A percentile compares a stretch with the other conserved stretches of the same genome.
These are phyloP conservation scores for Antennarius maculatus DNA, from an alignment of 2,797 vertebrate genomes.

Conservation along the genomic window DNA sequence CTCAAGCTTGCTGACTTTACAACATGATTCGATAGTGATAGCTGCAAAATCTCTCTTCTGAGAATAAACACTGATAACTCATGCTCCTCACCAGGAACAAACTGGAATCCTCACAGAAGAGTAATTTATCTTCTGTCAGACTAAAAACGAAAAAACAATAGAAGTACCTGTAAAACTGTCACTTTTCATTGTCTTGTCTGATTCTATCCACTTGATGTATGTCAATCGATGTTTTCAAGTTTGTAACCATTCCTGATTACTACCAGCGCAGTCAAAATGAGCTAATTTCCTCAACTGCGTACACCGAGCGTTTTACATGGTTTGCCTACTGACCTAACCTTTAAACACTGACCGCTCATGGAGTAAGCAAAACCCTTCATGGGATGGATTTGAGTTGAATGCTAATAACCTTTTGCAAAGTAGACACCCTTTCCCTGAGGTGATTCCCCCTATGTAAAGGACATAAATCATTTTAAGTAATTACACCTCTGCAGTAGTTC, in stretches of 20 bases:
- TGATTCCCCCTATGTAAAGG: conserved; percentile 4
- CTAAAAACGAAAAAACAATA: too few species aligned
- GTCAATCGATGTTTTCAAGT: not conserved
- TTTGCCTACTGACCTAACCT: conserved; percentile 14
- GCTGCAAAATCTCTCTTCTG: too few species aligned
- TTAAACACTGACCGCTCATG: conserved; percentile 15
- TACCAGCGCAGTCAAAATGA: not conserved
- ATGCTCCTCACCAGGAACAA: too few species aligned
- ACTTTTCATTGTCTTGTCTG: too few species aligned
- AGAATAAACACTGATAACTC: too few species aligned
- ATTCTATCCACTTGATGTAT: not conserved
- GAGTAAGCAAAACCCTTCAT: not conserved
- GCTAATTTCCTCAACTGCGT: not conserved
- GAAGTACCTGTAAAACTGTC: too few species aligned
- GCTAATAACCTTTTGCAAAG: conserved; percentile 7
- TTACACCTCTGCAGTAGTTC: conserved; percentile 12
- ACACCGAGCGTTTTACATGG: not conserved
- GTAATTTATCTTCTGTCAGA: too few species aligned
- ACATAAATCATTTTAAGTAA: conserved; percentile 46
- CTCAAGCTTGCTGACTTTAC: too few species aligned
- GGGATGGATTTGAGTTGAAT: conserved; percentile 8
- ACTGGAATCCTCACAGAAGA: too few species aligned
- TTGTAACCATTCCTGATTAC: not conserved
- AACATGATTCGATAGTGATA: too few species aligned
- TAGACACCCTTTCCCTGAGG: conserved; percentile 15